A percentile compares a stretch with the other conserved stretches of the same genome.
phyloP scores from a whole-genome alignment of 1,140 invertebrate genomes.

The Zaprionus davidi region DNA sequence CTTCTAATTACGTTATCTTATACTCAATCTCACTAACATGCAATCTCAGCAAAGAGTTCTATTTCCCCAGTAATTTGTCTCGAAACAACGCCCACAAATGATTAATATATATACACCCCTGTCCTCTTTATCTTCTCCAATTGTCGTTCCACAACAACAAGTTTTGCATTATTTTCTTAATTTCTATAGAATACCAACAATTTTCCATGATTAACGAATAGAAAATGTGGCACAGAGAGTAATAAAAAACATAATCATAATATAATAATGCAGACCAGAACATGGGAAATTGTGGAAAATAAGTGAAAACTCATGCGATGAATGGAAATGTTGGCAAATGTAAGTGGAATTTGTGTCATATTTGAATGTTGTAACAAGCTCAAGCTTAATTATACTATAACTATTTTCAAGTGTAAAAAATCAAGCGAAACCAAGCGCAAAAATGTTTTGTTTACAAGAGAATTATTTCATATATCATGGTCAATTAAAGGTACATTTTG shows the following conservation, averaged over 20 bases:
- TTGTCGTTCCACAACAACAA: slow-evolving; percentile 13
- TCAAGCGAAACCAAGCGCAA: slow-evolving; percentile 8
- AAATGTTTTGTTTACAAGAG: slow-evolving; percentile 17
- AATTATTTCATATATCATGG: slow-evolving; percentile 22
- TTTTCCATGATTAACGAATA: slow-evolving; percentile 57
- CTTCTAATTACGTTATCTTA: neutral
- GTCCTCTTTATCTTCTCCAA: neutral
- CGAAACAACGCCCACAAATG: slow-evolving; percentile 18
- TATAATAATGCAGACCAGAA: slow-evolving; percentile 20
- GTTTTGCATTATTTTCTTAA: slow-evolving; percentile 11
- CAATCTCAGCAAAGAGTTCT: neutral
- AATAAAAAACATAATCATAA: slow-evolving; percentile 36
- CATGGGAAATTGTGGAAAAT: slow-evolving; percentile 27
- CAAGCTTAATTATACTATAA: slow-evolving; percentile 10
- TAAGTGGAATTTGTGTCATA: slow-evolving; percentile 58
- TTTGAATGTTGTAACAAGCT: slow-evolving; percentile 18
- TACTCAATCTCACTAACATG: slow-evolving; percentile 11
- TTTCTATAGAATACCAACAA: slow-evolving; percentile 36
- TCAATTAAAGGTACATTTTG: slow-evolving; percentile 20
- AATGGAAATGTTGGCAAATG: slow-evolving; percentile 21
- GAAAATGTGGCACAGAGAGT: slow-evolving; percentile 50
- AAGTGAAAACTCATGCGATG: neutral
- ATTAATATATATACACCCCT: neutral
- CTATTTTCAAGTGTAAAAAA: slow-evolving; percentile 11
- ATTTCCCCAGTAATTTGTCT: slow-evolving; percentile 21